Evolutionary conservation across 1,140 invertebrate species (phyloP).

Genomic region (Cyclargus thomasi): DNA sequence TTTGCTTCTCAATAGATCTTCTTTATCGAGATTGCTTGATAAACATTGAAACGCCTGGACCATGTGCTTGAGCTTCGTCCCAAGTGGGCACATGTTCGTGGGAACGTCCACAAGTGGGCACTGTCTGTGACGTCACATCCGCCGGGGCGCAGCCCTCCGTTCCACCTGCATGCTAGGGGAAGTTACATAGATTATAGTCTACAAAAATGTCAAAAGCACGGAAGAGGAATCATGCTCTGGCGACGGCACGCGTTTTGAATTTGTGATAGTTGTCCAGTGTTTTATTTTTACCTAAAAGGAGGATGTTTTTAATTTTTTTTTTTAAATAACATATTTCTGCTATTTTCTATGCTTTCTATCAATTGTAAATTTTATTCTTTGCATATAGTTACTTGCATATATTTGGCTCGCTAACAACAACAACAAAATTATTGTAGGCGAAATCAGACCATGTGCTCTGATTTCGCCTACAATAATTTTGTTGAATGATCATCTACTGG

Average conservation of each 20-base stretch:
- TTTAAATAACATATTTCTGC: too few species aligned
- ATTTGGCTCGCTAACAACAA: too few species aligned
- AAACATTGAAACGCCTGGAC: neutral
- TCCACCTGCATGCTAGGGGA: conserved; percentile 29
- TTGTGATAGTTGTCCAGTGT: neutral
- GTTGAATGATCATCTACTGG: too few species aligned
- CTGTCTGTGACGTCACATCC: conserved; percentile 9
- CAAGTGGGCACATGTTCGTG: neutral
- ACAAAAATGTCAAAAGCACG: neutral
- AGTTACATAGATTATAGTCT: neutral
- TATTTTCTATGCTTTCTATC: too few species aligned
- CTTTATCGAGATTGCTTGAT: neutral
- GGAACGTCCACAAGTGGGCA: conserved; percentile 1
- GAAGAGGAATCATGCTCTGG: neutral
- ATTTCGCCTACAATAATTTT: too few species aligned
- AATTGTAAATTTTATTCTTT: too few species aligned
- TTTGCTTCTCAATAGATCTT: too few species aligned
- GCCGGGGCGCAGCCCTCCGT: conserved; percentile 19
- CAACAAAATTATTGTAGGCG: too few species aligned
- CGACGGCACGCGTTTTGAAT: neutral
- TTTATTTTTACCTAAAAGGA: neutral
- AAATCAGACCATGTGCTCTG: too few species aligned
- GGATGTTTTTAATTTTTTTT: too few species aligned
- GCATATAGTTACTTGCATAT: too few species aligned
- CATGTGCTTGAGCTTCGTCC: neutral